Evolutionary conservation across 2,888 invertebrate genomes (phyloP).

Genomic region (Rhabditoides inermis): DNA sequence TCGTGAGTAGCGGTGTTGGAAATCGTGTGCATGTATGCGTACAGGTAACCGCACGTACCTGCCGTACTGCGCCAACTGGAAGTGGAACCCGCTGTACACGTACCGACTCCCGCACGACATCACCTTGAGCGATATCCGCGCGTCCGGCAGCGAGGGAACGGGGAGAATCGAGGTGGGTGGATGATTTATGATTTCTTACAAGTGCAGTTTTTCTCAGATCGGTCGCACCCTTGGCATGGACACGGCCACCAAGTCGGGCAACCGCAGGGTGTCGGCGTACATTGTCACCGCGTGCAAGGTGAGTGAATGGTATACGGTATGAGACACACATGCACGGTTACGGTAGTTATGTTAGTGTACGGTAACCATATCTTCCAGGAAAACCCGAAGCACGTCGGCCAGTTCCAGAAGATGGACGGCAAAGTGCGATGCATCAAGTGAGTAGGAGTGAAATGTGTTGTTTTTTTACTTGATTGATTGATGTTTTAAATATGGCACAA

Average conservation of each 20-base stretch:
- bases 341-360: too few species aligned
- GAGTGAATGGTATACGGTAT: too few species aligned
- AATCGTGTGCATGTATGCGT: too few species aligned
- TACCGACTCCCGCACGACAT: constrained; percentile 24
- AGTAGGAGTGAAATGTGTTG: neutral
- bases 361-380: too few species aligned
- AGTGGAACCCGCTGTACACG: constrained; percentile 17
- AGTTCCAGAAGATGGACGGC: constrained; percentile 49
- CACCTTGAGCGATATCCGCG: constrained; percentile 14
- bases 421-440: constrained; percentile 39
- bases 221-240: constrained; percentile 34
- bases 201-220: constrained; percentile 14
- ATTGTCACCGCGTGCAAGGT: constrained; percentile 25
- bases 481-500: too few species aligned
- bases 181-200: neutral
- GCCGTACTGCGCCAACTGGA: constrained; percentile 14
- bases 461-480: neutral
- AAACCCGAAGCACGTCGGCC: constrained; percentile 35
- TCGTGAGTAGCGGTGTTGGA: too few species aligned
- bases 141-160: constrained; percentile 16
- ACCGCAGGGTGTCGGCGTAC: constrained; percentile 30
- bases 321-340: too few species aligned
- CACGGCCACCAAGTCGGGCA: constrained; percentile 34
- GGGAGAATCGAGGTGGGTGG: constrained; percentile 17
- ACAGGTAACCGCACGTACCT: too few species aligned